Conservation (phyloP, 2,888 invertebrate genomes). For the Cantharis flavilabris region DNA sequence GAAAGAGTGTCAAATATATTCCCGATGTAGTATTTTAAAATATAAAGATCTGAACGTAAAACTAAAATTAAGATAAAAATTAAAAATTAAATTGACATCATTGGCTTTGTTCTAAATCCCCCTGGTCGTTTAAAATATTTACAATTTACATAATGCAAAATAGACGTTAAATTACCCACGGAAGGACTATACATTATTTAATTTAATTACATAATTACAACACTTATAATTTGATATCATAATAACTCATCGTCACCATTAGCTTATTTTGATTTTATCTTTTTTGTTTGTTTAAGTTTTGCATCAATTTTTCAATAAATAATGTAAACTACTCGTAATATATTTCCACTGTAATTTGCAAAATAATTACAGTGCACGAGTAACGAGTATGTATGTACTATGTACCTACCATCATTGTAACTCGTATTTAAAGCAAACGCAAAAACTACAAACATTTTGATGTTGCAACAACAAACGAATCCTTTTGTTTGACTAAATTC, state of each 20-base stretch:
- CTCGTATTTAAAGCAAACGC: neutral
- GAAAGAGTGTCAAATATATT: too few species aligned
- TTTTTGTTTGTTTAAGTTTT: neutral
- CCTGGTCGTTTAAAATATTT: neutral
- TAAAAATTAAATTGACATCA: neutral
- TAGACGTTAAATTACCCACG: neutral
- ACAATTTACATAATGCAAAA: neutral
- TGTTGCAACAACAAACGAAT: slow-evolving; percentile 31
- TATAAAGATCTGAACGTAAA: too few species aligned
- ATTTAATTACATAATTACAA: neutral
- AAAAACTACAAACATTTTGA: slow-evolving; percentile 25
- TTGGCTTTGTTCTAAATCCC: neutral
- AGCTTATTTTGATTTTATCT: neutral
- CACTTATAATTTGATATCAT: neutral
- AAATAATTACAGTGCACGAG: neutral
- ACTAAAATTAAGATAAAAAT: neutral
- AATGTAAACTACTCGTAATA: neutral
- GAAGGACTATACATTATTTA: neutral
- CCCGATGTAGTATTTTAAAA: too few species aligned
- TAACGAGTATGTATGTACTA: neutral
- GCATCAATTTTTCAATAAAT: neutral
- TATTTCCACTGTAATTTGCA: neutral
- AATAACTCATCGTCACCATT: neutral
- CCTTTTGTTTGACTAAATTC: slow-evolving; percentile 41
- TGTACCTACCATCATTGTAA: neutral